Percentiles rank a stretch among this genome's conserved stretches.
Conservation (phyloP, 2,797 vertebrate species). For the Chelidonichthys spinosus region DNA sequence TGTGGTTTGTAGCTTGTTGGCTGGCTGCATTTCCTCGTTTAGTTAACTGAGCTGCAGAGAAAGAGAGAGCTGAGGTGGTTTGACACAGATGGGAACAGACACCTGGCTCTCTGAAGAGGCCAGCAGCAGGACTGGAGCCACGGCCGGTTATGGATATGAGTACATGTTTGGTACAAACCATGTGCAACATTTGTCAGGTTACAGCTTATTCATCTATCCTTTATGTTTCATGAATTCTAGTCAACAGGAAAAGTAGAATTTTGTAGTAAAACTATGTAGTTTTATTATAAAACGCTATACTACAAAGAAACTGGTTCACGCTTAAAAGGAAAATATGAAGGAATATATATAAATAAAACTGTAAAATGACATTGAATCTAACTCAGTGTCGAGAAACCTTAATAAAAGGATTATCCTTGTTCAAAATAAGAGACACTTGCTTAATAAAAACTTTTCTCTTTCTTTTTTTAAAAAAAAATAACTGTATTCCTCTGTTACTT, state of each 20-base stretch:
- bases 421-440: conserved; percentile 35
- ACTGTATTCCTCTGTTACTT: conserved; percentile 44
- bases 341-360: neutral
- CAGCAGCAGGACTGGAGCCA: conserved; percentile 59
- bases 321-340: neutral
- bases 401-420: conserved; percentile 4
- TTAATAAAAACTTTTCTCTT: conserved; percentile 45
- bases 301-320: conserved; percentile 8
- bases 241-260: conserved; percentile 21
- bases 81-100: conserved; percentile 71
- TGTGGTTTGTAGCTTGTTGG: conserved; percentile 17
- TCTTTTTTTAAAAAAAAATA: too few species aligned
- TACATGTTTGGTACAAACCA: conserved; percentile 64
- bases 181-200: conserved; percentile 53
- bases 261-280: neutral
- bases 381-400: conserved; percentile 19
- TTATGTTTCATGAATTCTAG: conserved; percentile 15
- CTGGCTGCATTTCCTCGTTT: conserved; percentile 33
- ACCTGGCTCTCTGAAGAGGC: conserved; percentile 68
- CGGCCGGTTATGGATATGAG: conserved; percentile 59
- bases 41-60: conserved; percentile 39
- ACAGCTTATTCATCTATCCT: conserved; percentile 35
- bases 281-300: neutral
- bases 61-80: conserved; percentile 49
- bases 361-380: conserved; percentile 4